These are phyloP conservation scores for Thecocarcelia acutangulata DNA, from an alignment of 2,888 invertebrate genomes.

Conservation along the genomic window DNA sequence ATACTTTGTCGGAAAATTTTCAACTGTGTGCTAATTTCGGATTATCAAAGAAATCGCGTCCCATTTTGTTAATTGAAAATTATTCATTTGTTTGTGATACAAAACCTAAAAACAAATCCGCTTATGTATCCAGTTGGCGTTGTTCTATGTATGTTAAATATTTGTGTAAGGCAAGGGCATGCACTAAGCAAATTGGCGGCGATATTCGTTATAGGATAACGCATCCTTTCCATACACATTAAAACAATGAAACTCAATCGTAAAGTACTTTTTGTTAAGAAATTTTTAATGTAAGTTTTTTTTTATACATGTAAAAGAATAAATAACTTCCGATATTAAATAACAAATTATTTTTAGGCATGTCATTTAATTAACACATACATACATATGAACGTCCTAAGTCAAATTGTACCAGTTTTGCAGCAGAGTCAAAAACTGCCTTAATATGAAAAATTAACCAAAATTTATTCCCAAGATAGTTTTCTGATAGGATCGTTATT, in stretches of 20 bases:
- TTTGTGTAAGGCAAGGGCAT: conserved; percentile 72
- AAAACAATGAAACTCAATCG: conserved; percentile 6
- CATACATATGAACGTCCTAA: too few species aligned
- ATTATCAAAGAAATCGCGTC: conserved; percentile 69
- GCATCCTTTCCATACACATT: conserved; percentile 72
- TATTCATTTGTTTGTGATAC: conserved; percentile 69
- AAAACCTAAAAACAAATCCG: conserved; percentile 63
- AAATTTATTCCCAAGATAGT: too few species aligned
- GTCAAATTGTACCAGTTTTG: too few species aligned
- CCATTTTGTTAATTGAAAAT: conserved; percentile 66
- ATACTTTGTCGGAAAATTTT: conserved; percentile 67
- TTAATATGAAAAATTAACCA: too few species aligned
- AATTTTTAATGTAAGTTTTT: too few species aligned
- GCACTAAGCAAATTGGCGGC: conserved; percentile 70
- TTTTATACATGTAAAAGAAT: too few species aligned
- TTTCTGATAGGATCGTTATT: too few species aligned
- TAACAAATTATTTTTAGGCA: too few species aligned
- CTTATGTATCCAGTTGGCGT: conserved; percentile 71
- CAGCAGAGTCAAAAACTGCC: too few species aligned
- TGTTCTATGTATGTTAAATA: conserved; percentile 71
- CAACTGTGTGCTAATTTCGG: conserved; percentile 69
- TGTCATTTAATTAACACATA: too few species aligned
- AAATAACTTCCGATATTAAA: too few species aligned
- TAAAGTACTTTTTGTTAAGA: conserved; percentile 1
- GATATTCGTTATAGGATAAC: conserved; percentile 74